Conservation (phyloP, 1,140 invertebrate species). For the Ooceraea biroi region DNA sequence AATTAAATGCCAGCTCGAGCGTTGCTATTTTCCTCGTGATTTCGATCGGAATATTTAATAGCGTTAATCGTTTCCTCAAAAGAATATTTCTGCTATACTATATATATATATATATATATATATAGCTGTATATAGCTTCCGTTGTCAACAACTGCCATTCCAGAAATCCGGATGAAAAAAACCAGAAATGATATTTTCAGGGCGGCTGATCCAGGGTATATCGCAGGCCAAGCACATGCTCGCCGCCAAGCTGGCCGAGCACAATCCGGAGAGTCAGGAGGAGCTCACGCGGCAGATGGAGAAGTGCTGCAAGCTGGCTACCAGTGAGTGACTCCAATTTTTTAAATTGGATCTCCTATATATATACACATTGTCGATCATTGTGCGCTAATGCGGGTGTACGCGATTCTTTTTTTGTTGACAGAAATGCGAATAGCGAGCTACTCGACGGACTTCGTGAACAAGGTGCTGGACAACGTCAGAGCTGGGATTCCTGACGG, state of each 20-base stretch:
- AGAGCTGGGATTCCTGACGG: constrained; percentile 89
- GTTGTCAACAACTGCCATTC: no score
- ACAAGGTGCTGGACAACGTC: constrained; percentile 93
- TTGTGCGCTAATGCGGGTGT: background rate
- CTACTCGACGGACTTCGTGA: constrained; percentile 94
- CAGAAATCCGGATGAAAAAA: background rate
- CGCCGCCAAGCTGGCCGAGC: constrained; percentile 87
- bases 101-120: no score
- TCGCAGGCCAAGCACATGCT: constrained; percentile 89
- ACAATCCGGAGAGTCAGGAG: constrained; percentile 86
- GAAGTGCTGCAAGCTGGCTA: constrained; percentile 88
- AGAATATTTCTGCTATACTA: no score
- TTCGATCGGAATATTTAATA: no score
- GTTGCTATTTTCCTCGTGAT: no score
- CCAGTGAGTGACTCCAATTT: constrained; percentile 88
- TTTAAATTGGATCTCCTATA: constrained; percentile 19
- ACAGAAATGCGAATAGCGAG: constrained; percentile 93
- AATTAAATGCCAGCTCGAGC: no score
- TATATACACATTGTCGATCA: background rate
- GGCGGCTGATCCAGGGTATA: constrained; percentile 89
- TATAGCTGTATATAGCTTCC: no score
- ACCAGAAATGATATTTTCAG: constrained; percentile 83
- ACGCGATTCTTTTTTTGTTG: constrained; percentile 77
- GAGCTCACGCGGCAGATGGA: constrained; percentile 90
- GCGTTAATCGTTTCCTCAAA: no score